Evolutionary conservation across 2,113 vertebrate genomes (phyloP).

Genomic region (Cyanoderma ruficeps): DNA sequence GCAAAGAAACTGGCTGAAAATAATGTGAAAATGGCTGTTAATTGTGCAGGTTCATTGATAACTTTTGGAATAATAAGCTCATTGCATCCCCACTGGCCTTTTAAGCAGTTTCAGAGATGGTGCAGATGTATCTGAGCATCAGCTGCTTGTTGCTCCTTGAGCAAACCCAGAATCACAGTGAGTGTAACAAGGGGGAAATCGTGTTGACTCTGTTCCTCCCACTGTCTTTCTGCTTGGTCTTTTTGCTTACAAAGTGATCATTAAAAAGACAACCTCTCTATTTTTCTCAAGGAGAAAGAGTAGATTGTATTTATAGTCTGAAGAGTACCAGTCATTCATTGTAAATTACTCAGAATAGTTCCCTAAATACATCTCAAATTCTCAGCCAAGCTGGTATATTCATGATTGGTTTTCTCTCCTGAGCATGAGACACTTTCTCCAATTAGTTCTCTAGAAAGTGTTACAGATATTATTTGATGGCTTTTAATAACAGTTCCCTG

Average conservation of each 20-base stretch:
- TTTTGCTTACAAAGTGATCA: constrained; percentile 39
- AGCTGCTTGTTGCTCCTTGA: background rate
- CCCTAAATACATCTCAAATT: constrained; percentile 46
- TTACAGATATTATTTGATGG: constrained; percentile 7
- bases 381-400: constrained; percentile 27
- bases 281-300: constrained; percentile 9
- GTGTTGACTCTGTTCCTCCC: background rate
- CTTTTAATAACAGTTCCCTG: constrained; percentile 22
- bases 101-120: background rate
- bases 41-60: background rate
- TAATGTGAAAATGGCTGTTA: background rate
- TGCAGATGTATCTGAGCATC: background rate
- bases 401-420: constrained; percentile 31
- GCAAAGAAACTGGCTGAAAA: background rate
- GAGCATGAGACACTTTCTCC: constrained; percentile 25
- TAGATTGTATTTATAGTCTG: constrained; percentile 47
- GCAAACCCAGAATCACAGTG: background rate
- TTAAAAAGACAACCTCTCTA: constrained; percentile 35
- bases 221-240: constrained; percentile 30
- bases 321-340: constrained; percentile 35
- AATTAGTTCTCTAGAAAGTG: constrained; percentile 27
- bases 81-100: background rate
- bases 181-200: background rate
- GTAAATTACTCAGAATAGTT: constrained; percentile 42
- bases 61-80: background rate